Evolutionary conservation across 2,797 vertebrate genomes (phyloP), one percentile per base, ranked within the genome.

Genomic region (Decapterus maruadsi): DNA sequence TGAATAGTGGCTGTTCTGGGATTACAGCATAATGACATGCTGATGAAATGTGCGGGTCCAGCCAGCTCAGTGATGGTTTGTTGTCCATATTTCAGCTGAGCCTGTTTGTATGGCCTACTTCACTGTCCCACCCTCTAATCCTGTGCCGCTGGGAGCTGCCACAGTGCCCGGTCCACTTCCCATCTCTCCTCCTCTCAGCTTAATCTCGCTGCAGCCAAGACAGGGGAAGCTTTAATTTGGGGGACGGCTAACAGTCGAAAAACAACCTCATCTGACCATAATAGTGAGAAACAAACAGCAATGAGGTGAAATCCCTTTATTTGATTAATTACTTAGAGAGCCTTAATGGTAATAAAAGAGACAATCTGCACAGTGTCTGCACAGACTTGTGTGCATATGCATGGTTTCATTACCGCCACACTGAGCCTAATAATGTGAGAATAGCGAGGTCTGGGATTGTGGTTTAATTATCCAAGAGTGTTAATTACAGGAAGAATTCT

Each of bases 41-140:
- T 88, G 84, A 91, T 89, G 84, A 92, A 87, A 92, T 82, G 84
- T 75, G 64, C 83, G 78, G 65, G 64, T 72, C 78, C 73, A 62
- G 86, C 72, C 73, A 75, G 73, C 70, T 61, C 60, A 59, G 71
- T 82, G 71, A 46, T 77, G 70, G 78, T 68, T 68, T 87, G 77
- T 38, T 87, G 88, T 90, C 85, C 83, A 90, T 91, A 90, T 84
- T 92, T 88, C 67, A 62, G 77, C 72, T 82, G 48, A 89, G 87
- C 75, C 72, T 87, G 81, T 86, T 85, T 87, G 77, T 77, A 82
- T 91, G 94, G 87, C 92, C 93, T 93, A 94, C 84, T 93, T 95
- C 90, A 85, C 73, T 64, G 68, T 86, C 78, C 87, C 70, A 57
- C 67, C 85, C 89, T 83, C 83, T 93, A 93, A 93, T 94, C 92